Evolutionary conservation across 1,140 invertebrate genomes (phyloP), one percentile per base, ranked within the genome.

Genomic region (Tetramorium alpestre): DNA sequence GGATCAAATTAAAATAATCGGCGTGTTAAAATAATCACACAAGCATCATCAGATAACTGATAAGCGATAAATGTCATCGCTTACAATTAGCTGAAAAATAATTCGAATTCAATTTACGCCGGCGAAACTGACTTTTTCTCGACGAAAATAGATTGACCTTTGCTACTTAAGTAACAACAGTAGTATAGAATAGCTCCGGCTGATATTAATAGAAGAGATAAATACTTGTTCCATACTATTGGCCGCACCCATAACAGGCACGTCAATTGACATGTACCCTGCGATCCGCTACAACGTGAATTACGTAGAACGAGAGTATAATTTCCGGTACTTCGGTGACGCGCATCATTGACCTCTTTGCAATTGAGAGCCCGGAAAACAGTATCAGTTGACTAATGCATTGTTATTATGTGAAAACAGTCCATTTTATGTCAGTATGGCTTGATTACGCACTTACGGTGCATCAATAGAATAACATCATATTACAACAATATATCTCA

Each of bases 241-340:
- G 38, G 25, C 80, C 38, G 54, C 78, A 22, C 49, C 51, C 49
- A 47, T 73, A 84, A 84, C 72, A 75, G 28, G 54, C 28, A 75
- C 69, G 41, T 84, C 80, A 84, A 84, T 84, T 84, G 69, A 84
- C 69, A 84, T 75, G 80, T 60, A 73, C 54, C 80, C 54, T 49
- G 38, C 38, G 67, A 82, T 72, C 41, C 80, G 51, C 60, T 82
- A 72, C 80, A 82, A 73, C 41, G 25, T 28, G 67, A 82, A 82
- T 73, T 82, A 73, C 11, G 38, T 58, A 16, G 54, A 84, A 73
- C 25, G 25, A 60, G 41, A 60, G 41, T 49, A 13, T 38, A 84
- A 84, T 84, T 84, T 84, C 80, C 80, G 80, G 16, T 72, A 41
- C 67, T 58, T 58, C 25, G 41, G 11, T 49, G 67, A 72, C 41